Percentiles rank a stretch among this genome's conserved stretches.
These are phyloP conservation scores for Heliconius charithonia DNA, from an alignment of 2,888 invertebrate species.

Conservation along the genomic window DNA sequence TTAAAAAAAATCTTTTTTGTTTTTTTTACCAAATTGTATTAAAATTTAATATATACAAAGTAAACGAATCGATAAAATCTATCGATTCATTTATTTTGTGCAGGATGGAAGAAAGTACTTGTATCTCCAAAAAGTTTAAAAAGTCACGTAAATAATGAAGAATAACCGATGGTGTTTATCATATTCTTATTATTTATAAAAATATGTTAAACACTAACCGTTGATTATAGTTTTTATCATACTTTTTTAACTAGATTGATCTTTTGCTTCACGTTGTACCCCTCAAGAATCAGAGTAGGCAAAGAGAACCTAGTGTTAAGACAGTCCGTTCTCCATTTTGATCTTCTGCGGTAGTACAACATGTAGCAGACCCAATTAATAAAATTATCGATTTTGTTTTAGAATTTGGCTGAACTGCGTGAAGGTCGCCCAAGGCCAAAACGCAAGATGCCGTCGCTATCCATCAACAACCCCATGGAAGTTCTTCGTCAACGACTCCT, in stretches of 20 bases:
- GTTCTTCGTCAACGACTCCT: conserved; percentile 92
- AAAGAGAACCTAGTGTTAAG: too few species aligned
- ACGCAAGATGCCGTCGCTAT: conserved; percentile 88
- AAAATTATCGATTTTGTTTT: conserved; percentile 39
- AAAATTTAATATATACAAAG: conserved; percentile 5
- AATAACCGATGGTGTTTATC: not conserved
- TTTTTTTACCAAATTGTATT: conserved; percentile 1
- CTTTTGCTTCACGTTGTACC: too few species aligned
- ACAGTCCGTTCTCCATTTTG: too few species aligned
- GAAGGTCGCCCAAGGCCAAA: conserved; percentile 77
- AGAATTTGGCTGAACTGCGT: conserved; percentile 63
- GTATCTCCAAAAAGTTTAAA: not conserved
- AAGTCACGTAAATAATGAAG: not conserved
- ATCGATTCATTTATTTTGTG: too few species aligned
- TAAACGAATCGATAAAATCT: not conserved
- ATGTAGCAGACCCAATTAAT: not conserved
- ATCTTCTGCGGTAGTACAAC: not conserved
- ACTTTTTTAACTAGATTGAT: not conserved
- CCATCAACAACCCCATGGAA: conserved; percentile 94
- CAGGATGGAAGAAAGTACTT: not conserved
- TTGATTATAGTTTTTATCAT: too few species aligned
- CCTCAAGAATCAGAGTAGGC: too few species aligned
- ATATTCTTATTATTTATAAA: too few species aligned
- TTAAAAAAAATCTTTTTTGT: not conserved
- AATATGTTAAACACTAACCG: too few species aligned